phyloP scores from a whole-genome alignment of 2,113 vertebrate species.

The Scatophagus argus region DNA sequence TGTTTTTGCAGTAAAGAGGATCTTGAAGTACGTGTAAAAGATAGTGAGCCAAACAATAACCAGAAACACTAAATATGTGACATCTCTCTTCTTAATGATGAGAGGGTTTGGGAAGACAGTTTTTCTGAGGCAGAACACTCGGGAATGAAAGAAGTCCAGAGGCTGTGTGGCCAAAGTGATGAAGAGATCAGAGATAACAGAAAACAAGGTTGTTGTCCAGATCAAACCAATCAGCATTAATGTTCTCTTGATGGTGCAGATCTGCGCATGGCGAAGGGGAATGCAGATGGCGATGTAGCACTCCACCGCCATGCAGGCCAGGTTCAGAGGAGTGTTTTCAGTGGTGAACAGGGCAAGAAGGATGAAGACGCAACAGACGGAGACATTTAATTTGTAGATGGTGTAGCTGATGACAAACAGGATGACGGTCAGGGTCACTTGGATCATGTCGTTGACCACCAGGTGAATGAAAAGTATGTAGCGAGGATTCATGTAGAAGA shows the following conservation, averaged over 20 bases:
- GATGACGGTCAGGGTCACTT: slow-evolving; percentile 55
- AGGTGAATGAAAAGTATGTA: slow-evolving; percentile 78
- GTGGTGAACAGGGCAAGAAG: slow-evolving; percentile 59
- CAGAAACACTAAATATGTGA: slow-evolving; percentile 54
- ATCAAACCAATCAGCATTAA: slow-evolving; percentile 66
- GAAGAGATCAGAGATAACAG: slow-evolving; percentile 72
- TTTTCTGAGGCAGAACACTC: slow-evolving; percentile 64
- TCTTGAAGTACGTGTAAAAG: slow-evolving; percentile 68
- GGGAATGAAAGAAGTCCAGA: slow-evolving; percentile 46
- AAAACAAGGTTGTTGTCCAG: slow-evolving; percentile 68
- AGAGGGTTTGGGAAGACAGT: slow-evolving; percentile 49
- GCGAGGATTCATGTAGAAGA: slow-evolving; percentile 61
- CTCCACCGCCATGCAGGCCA: slow-evolving; percentile 82
- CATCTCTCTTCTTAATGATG: slow-evolving; percentile 64
- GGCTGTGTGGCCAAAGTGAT: slow-evolving; percentile 59
- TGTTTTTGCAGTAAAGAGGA: slow-evolving; percentile 65
- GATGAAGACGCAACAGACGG: slow-evolving; percentile 43
- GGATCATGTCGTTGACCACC: slow-evolving; percentile 78
- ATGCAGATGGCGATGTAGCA: slow-evolving; percentile 81
- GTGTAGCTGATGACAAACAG: slow-evolving; percentile 73
- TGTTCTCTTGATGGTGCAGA: slow-evolving; percentile 74
- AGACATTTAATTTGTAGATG: slow-evolving; percentile 51
- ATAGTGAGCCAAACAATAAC: slow-evolving; percentile 69
- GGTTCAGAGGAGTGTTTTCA: slow-evolving; percentile 78
- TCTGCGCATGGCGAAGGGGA: slow-evolving; percentile 73